These are phyloP conservation scores for Battus philenor DNA, from an alignment of 1,140 invertebrate species.

Conservation along the genomic window DNA sequence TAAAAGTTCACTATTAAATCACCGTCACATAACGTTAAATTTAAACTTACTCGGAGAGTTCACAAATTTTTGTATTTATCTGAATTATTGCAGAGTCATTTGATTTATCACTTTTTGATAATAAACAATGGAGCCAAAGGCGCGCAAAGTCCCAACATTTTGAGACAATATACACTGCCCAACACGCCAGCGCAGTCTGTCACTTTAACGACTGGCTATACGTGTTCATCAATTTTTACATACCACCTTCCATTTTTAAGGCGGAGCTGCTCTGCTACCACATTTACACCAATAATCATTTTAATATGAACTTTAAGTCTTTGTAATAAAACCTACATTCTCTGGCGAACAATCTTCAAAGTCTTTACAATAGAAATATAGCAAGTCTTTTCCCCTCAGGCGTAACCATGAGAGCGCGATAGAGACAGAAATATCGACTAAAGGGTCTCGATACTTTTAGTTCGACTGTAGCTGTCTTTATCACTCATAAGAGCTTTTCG, in stretches of 20 bases:
- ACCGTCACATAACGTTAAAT: constrained; percentile 34
- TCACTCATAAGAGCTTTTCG: constrained; percentile 33
- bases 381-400: constrained; percentile 50
- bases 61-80: constrained; percentile 24
- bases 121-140: constrained; percentile 63
- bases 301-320: constrained; percentile 25
- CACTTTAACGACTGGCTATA: constrained; percentile 74
- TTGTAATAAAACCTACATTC: constrained; percentile 22
- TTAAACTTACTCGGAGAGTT: constrained; percentile 9
- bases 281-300: constrained; percentile 26
- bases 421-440: constrained; percentile 37
- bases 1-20: constrained; percentile 25
- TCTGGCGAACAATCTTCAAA: constrained; percentile 12
- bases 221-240: constrained; percentile 76
- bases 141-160: constrained; percentile 66
- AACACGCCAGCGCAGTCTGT: constrained; percentile 72
- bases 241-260: constrained; percentile 76
- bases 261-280: constrained; percentile 65
- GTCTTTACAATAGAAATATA: constrained; percentile 45
- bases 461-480: constrained; percentile 7
- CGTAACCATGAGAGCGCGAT: constrained; percentile 36
- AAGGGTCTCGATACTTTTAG: not conserved
- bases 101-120: constrained; percentile 73
- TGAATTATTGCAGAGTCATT: constrained; percentile 66
- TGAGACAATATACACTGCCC: constrained; percentile 73